phyloP scores from a whole-genome alignment of 53 echinoderm and acorn worm species.

The Crossaster papposus region DNA sequence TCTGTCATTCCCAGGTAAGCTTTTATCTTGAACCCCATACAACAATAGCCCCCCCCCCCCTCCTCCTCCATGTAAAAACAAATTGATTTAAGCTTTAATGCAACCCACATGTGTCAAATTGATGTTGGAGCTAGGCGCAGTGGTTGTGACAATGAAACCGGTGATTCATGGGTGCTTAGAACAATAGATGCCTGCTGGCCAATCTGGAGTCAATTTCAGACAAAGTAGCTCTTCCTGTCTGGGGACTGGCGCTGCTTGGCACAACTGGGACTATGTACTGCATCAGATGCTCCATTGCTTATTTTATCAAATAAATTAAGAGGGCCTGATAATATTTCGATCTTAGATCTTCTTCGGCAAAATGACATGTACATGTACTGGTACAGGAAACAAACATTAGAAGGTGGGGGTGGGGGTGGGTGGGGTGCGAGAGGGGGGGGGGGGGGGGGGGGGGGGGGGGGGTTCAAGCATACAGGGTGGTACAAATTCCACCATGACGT shows the following conservation, averaged over 20 bases:
- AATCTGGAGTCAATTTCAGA: constrained; percentile 56
- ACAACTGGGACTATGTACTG: constrained; percentile 13
- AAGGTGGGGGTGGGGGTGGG: too few relatives aligned
- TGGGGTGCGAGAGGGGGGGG: too few relatives aligned
- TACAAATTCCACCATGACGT: too few relatives aligned
- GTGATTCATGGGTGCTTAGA: constrained; percentile 44
- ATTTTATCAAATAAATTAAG: too few relatives aligned
- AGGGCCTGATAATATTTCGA: too few relatives aligned
- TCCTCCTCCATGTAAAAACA: neutral
- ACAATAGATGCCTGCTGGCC: constrained; percentile 49
- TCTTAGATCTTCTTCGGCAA: too few relatives aligned
- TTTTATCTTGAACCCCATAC: neutral
- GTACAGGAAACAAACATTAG: too few relatives aligned
- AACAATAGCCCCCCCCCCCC: neutral
- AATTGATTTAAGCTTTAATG: neutral
- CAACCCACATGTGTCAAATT: constrained; percentile 22
- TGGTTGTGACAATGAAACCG: constrained; percentile 47
- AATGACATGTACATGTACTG: too few relatives aligned
- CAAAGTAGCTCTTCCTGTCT: constrained; percentile 57
- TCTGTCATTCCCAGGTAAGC: neutral
- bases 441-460: too few relatives aligned
- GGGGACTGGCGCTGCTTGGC: neutral
- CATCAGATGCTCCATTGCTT: neutral
- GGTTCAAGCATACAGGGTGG: too few relatives aligned
- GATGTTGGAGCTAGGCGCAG: constrained; percentile 32